Percentiles rank a stretch among this genome's conserved stretches.
These are phyloP conservation scores for Pharmacophagus antenor DNA, from an alignment of 2,888 invertebrate genomes.

Conservation along the genomic window DNA sequence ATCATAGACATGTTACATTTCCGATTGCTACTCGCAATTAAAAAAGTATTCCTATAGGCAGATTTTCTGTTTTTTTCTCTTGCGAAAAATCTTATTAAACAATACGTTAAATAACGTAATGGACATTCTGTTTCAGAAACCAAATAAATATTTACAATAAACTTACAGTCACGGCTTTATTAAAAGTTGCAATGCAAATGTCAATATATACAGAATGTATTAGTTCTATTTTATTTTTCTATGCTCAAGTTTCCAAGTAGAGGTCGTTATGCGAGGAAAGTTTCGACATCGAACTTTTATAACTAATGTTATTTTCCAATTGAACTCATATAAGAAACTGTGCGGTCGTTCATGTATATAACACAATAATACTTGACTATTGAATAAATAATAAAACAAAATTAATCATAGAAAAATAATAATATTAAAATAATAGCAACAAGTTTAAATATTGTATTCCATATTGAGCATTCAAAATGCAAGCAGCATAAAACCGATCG, in stretches of 20 bases:
- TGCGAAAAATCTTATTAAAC: not conserved
- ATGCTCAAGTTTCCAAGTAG: constrained; percentile 29
- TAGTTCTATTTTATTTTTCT: constrained; percentile 29
- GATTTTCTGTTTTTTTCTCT: not conserved
- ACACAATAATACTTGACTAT: too few relatives aligned
- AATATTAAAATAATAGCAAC: too few relatives aligned
- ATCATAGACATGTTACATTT: too few relatives aligned
- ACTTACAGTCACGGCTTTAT: constrained; percentile 10
- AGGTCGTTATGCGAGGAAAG: constrained; percentile 30
- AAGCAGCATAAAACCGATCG: too few relatives aligned
- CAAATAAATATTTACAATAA: constrained; percentile 12
- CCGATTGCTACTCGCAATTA: too few relatives aligned
- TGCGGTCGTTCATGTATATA: constrained; percentile 35
- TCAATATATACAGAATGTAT: constrained; percentile 26
- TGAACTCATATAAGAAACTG: constrained; percentile 38
- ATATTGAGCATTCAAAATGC: too few relatives aligned
- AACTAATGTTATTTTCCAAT: constrained; percentile 34
- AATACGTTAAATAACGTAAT: not conserved
- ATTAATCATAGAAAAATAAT: too few relatives aligned
- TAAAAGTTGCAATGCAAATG: constrained; percentile 28
- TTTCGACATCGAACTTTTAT: constrained; percentile 29
- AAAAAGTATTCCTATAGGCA: not conserved
- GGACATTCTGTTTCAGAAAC: not conserved
- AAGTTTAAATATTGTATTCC: too few relatives aligned
- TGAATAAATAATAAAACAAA: too few relatives aligned